Evolutionary conservation across 2,888 invertebrate species (phyloP).

Genomic region (Drosophila picticornis): DNA sequence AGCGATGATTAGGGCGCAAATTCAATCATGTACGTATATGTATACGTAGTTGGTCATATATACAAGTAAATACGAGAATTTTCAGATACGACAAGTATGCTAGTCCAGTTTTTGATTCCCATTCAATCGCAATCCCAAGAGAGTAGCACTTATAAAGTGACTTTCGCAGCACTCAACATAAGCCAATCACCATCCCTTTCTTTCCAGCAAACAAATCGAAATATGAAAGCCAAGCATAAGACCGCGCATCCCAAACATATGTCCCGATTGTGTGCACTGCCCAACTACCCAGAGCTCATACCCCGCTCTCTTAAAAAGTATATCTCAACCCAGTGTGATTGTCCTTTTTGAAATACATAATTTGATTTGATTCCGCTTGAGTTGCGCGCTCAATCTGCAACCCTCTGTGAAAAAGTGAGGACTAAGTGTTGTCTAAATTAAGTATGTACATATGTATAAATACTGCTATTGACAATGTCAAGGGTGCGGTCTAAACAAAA

Average conservation of each 20-base stretch:
- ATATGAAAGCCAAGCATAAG: conserved; percentile 35
- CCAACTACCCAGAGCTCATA: conserved; percentile 40
- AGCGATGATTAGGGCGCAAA: conserved; percentile 58
- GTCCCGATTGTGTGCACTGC: conserved; percentile 77
- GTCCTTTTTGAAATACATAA: conserved; percentile 56
- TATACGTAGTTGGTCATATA: conserved; percentile 2
- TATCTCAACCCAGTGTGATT: conserved; percentile 40
- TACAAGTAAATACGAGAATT: conserved; percentile 16
- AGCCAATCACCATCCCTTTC: conserved; percentile 32
- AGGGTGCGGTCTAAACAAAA: conserved; percentile 1
- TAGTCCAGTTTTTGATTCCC: conserved; percentile 19
- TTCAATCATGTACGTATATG: conserved; percentile 35
- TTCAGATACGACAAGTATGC: conserved; percentile 6
- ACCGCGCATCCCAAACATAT: conserved; percentile 70
- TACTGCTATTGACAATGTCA: not conserved
- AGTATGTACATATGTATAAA: conserved; percentile 10
- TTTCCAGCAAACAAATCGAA: conserved; percentile 36
- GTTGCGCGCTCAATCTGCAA: conserved; percentile 46
- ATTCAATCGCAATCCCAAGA: conserved; percentile 38
- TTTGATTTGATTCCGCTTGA: conserved; percentile 76
- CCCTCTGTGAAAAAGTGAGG: conserved; percentile 14
- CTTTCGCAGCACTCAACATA: conserved; percentile 58
- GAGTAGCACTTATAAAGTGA: conserved; percentile 57
- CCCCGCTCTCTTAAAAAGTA: conserved; percentile 10
- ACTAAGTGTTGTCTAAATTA: not conserved